Conservation (phyloP, 2,797 vertebrate genomes). For the Psittacula derbiana region DNA sequence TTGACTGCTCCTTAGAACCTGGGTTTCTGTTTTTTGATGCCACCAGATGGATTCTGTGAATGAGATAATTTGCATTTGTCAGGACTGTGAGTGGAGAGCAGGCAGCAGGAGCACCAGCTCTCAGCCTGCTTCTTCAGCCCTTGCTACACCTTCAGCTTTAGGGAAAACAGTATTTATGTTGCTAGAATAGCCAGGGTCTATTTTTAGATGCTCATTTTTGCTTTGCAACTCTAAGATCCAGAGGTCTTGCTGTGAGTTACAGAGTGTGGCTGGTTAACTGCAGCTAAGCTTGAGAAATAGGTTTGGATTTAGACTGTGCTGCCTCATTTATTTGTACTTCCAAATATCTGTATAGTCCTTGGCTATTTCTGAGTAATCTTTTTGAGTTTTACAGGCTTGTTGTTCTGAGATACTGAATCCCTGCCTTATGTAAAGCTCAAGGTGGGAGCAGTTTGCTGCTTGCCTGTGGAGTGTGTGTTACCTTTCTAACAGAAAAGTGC, state of each 20-base stretch:
- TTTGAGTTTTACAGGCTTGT: not conserved
- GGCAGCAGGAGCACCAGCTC: not conserved
- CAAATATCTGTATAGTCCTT: not conserved
- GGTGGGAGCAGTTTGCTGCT: not conserved
- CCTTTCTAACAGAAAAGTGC: not conserved
- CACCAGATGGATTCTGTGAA: not conserved
- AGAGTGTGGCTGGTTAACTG: not conserved
- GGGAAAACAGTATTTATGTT: not conserved
- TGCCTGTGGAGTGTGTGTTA: not conserved
- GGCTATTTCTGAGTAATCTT: not conserved
- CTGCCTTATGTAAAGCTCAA: not conserved
- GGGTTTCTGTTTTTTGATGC: not conserved
- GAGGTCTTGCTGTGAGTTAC: rapidly evolving
- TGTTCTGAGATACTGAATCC: not conserved
- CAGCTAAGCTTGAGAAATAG: not conserved
- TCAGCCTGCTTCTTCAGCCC: not conserved
- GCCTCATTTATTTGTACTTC: not conserved
- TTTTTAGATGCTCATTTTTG: not conserved
- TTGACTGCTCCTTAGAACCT: not conserved
- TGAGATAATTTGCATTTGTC: not conserved
- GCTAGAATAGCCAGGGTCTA: not conserved
- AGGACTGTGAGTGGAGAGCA: not conserved
- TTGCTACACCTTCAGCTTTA: not conserved
- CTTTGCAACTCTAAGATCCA: not conserved
- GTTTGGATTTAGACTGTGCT: not conserved